Conservation (phyloP, 2,797 vertebrate genomes). For the Bothrops alternatus region DNA sequence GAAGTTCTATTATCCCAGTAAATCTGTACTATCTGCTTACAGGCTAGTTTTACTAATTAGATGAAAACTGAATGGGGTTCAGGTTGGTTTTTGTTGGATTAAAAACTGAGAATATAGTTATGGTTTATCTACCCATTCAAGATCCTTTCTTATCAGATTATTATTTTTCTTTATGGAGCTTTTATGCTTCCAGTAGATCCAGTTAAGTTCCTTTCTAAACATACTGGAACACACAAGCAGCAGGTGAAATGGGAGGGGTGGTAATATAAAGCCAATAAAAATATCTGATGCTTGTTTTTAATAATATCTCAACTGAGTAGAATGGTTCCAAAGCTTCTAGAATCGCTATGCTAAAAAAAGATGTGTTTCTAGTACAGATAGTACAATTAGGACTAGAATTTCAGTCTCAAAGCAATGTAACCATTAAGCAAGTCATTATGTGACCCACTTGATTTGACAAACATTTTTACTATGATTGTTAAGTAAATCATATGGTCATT, state of each 20-base stretch:
- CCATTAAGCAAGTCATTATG: neutral
- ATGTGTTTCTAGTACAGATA: neutral
- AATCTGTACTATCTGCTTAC: neutral
- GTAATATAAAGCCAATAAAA: constrained; percentile 25
- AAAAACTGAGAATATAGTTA: neutral
- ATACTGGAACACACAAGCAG: constrained; percentile 23
- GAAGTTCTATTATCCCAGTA: neutral
- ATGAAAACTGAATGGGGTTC: neutral
- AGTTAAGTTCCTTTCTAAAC: constrained; percentile 17
- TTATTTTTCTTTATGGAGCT: constrained; percentile 17
- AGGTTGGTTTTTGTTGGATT: neutral
- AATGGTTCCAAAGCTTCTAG: constrained; percentile 26
- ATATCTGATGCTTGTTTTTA: constrained; percentile 4
- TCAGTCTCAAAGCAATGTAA: neutral
- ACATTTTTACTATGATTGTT: neutral
- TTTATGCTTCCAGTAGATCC: neutral
- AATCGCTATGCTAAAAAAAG: neutral
- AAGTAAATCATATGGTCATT: neutral
- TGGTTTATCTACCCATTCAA: neutral
- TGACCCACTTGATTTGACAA: neutral
- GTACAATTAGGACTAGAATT: neutral
- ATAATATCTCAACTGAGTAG: constrained; percentile 2
- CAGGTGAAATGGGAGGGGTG: constrained; percentile 11
- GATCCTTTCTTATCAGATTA: constrained; percentile 15
- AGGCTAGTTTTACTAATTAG: neutral